These are phyloP conservation scores for Aplodontia rufa DNA, from an alignment of 2,113 vertebrate genomes.

Conservation along the genomic window DNA sequence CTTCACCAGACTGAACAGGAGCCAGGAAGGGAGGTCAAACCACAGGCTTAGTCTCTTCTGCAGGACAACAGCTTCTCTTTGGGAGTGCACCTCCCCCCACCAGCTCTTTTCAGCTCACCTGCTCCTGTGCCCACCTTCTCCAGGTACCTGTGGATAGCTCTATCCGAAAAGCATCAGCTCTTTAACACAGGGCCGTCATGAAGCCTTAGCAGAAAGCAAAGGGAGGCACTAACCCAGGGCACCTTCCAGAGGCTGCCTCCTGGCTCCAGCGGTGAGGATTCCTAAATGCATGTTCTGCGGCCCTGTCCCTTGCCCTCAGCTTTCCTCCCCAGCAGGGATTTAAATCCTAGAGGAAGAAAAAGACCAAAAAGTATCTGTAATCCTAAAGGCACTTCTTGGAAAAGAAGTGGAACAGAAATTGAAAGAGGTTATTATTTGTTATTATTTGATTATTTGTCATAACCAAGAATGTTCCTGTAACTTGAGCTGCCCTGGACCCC, in stretches of 20 bases:
- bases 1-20: not conserved
- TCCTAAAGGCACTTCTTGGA: not conserved
- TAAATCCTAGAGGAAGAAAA: not conserved
- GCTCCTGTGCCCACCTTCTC: not conserved
- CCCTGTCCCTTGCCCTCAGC: not conserved
- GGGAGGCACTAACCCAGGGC: too few relatives aligned
- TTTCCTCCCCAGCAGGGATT: not conserved
- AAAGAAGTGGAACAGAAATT: not conserved
- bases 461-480: not conserved
- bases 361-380: not conserved
- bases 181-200: not conserved
- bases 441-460: not conserved
- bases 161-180: not conserved
- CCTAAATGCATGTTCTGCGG: not conserved
- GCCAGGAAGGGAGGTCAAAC: not conserved
- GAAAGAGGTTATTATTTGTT: not conserved
- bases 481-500: not conserved
- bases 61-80: accelerated
- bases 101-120: accelerated
- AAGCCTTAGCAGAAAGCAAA: not conserved
- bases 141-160: not conserved
- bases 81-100: accelerated
- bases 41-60: accelerated
- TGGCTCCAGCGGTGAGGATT: too few relatives aligned
- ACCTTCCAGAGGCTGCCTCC: not conserved